These are phyloP conservation scores for Bungarus multicinctus DNA, from an alignment of 2,113 vertebrate species.

Conservation along the genomic window DNA sequence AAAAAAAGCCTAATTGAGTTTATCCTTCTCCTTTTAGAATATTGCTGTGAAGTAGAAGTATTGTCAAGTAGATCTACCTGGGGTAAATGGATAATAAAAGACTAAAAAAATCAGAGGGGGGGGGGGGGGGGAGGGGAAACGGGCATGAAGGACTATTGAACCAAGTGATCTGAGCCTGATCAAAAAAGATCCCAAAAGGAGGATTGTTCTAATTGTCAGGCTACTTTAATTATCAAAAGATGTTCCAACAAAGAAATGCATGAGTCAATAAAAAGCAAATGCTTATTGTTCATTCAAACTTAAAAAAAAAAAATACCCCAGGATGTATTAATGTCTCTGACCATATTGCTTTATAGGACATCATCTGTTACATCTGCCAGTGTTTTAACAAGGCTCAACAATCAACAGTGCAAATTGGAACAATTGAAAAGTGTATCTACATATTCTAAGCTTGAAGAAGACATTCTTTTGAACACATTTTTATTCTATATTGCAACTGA, in stretches of 20 bases:
- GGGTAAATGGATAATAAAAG: neutral
- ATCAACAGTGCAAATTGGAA: neutral
- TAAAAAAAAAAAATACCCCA: neutral
- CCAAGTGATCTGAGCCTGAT: neutral
- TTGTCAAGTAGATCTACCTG: neutral
- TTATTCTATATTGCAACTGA: neutral
- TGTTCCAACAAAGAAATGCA: neutral
- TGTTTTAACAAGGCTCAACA: neutral
- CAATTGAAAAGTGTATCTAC: neutral
- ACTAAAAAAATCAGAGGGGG: neutral
- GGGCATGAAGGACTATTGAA: neutral
- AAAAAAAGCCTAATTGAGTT: neutral
- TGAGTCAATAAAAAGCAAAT: neutral
- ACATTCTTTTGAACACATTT: neutral
- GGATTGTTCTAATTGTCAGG: neutral
- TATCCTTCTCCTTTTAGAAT: neutral
- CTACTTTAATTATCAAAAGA: neutral
- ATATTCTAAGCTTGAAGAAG: neutral
- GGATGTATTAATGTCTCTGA: neutral
- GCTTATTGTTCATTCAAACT: neutral
- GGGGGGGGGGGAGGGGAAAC: neutral
- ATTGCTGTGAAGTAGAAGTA: neutral
- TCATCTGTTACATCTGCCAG: neutral
- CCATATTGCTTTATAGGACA: neutral
- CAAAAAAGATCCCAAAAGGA: neutral